A percentile compares a stretch with the other conserved stretches of the same genome.
Conservation (phyloP, 2,113 vertebrate species). For the Thamnophis sirtalis region DNA sequence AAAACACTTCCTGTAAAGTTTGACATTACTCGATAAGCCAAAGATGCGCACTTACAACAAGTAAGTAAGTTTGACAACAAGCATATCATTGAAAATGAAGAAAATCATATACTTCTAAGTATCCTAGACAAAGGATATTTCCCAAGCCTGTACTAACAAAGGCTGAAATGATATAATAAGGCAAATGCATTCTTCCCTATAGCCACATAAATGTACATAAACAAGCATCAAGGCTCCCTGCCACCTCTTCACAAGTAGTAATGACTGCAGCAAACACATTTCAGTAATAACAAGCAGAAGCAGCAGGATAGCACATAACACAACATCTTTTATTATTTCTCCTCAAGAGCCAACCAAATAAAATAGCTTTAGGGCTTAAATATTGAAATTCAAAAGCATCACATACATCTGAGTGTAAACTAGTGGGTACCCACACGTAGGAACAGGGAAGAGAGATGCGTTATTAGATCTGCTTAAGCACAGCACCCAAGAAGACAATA, state of each 20-base stretch:
- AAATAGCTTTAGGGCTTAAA: slow-evolving; percentile 24
- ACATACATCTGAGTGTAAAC: slow-evolving; percentile 20
- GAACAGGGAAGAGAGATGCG: neutral
- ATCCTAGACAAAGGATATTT: neutral
- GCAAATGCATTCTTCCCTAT: neutral
- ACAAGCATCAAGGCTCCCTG: neutral
- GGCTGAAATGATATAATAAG: neutral
- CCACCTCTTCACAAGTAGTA: neutral
- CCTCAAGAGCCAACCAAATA: slow-evolving; percentile 34
- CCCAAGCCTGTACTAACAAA: neutral
- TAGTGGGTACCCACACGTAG: slow-evolving; percentile 7
- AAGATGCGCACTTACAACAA: neutral
- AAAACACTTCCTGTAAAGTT: neutral
- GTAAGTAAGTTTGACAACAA: neutral
- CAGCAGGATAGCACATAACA: slow-evolving; percentile 19
- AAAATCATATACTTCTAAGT: neutral
- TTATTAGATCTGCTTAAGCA: neutral
- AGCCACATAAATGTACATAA: slow-evolving; percentile 19
- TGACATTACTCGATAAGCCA: neutral
- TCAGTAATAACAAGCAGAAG: slow-evolving; percentile 39
- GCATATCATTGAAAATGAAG: neutral
- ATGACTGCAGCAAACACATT: slow-evolving; percentile 27
- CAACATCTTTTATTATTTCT: slow-evolving; percentile 30
- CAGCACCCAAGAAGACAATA: slow-evolving; percentile 1
- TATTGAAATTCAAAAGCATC: slow-evolving; percentile 30